These are phyloP conservation scores for Gandaritis pyraliata DNA, from an alignment of 2,888 invertebrate genomes.

Conservation along the genomic window DNA sequence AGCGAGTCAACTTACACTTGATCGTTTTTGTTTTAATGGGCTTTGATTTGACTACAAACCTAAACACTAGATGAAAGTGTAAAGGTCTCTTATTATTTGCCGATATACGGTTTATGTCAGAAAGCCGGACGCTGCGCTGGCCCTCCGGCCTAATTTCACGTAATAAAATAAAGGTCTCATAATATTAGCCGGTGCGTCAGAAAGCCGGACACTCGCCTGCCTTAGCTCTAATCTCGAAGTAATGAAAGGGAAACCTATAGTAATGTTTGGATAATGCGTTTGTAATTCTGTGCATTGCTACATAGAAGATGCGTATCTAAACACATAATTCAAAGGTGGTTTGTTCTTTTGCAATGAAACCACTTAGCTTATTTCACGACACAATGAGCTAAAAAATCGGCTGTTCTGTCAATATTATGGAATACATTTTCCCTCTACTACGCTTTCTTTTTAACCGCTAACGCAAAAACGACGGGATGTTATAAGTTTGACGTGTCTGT, in stretches of 20 bases:
- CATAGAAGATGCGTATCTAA: slow-evolving; percentile 40
- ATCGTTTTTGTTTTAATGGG: too few species aligned
- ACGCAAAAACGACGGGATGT: too few species aligned
- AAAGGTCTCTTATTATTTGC: too few species aligned
- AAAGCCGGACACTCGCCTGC: slow-evolving; percentile 17
- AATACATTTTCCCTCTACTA: neutral
- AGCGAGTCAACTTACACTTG: too few species aligned
- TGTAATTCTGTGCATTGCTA: slow-evolving; percentile 55
- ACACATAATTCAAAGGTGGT: slow-evolving; percentile 24
- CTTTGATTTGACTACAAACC: too few species aligned
- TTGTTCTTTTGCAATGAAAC: slow-evolving; percentile 26
- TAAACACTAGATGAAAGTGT: too few species aligned
- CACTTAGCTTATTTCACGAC: slow-evolving; percentile 8
- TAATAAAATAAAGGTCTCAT: too few species aligned
- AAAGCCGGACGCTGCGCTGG: too few species aligned
- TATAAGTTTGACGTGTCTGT: too few species aligned
- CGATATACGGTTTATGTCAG: too few species aligned
- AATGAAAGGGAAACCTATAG: slow-evolving; percentile 42
- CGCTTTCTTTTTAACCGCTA: neutral
- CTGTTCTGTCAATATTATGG: slow-evolving; percentile 4
- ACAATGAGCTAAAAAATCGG: slow-evolving; percentile 19
- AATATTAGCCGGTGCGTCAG: neutral
- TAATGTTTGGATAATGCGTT: slow-evolving; percentile 43
- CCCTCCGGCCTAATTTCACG: too few species aligned
- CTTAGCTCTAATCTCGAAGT: slow-evolving; percentile 31